Conservation (phyloP, 2,113 vertebrate genomes). For the Sisor rabdophorus region DNA sequence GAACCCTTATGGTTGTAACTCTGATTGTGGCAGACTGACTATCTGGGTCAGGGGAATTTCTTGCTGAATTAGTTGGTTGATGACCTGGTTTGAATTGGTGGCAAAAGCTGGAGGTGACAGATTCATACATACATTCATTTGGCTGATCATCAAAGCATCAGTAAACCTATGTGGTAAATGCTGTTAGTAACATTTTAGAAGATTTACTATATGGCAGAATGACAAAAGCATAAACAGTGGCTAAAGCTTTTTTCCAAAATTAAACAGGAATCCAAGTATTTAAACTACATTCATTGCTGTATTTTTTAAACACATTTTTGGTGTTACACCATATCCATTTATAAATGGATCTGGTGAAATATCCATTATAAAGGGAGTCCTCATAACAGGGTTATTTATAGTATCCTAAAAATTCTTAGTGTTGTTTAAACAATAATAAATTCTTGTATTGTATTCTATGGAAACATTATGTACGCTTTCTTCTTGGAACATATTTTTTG, state of each 20-base stretch:
- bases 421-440: neutral
- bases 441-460: neutral
- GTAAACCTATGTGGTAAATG: constrained; percentile 27
- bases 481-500: neutral
- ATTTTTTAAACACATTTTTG: too few relatives aligned
- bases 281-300: neutral
- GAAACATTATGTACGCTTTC: neutral
- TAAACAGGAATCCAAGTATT: neutral
- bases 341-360: too few relatives aligned
- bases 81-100: constrained; percentile 49
- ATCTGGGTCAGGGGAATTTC: constrained; percentile 48
- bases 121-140: constrained; percentile 6
- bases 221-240: neutral
- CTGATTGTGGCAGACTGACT: constrained; percentile 1
- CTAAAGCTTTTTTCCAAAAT: too few relatives aligned
- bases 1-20: constrained; percentile 7
- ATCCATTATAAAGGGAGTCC: too few relatives aligned
- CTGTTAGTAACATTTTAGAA: neutral
- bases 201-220: neutral
- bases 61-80: constrained; percentile 26
- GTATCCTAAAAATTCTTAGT: neutral
- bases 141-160: neutral
- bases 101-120: constrained; percentile 10
- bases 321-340: too few relatives aligned
- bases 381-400: neutral